A percentile compares a stretch with the other conserved stretches of the same genome.
Conservation (phyloP, 2,888 invertebrate species). For the Diadromus collaris region DNA sequence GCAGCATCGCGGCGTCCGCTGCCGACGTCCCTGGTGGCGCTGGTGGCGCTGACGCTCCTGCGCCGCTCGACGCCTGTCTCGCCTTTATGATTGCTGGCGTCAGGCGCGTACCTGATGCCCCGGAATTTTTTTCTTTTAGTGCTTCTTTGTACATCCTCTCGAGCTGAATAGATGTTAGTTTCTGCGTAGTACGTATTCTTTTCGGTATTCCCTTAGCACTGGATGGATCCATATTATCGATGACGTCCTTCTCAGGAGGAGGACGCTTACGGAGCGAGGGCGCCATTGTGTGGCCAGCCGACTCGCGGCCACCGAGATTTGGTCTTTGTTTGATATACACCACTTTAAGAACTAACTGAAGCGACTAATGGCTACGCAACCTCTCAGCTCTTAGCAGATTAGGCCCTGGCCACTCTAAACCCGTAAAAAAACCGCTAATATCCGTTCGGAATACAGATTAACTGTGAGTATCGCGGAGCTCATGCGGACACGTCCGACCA, state of each 20-base stretch:
- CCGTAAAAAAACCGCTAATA: background rate
- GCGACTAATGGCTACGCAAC: background rate
- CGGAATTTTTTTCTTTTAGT: background rate
- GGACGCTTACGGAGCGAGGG: background rate
- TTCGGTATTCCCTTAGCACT: background rate
- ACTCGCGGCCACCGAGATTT: background rate
- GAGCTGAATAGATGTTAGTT: background rate
- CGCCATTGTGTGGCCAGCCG: background rate
- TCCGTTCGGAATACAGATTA: background rate
- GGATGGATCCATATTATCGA: background rate
- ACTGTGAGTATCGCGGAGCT: background rate
- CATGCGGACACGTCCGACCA: background rate
- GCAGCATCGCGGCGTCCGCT: background rate
- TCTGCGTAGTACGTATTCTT: background rate
- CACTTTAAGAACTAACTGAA: background rate
- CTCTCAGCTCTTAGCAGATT: too few species aligned
- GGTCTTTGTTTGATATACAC: background rate
- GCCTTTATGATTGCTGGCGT: background rate
- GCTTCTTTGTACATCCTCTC: background rate
- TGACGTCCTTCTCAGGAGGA: background rate
- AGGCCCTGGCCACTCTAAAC: background rate
- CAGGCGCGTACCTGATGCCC: background rate
- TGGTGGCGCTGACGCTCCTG: background rate
- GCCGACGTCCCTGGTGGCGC: background rate
- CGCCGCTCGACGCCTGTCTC: background rate